phyloP scores from a whole-genome alignment of 2,797 vertebrate species.

The Trematomus bernacchii region DNA sequence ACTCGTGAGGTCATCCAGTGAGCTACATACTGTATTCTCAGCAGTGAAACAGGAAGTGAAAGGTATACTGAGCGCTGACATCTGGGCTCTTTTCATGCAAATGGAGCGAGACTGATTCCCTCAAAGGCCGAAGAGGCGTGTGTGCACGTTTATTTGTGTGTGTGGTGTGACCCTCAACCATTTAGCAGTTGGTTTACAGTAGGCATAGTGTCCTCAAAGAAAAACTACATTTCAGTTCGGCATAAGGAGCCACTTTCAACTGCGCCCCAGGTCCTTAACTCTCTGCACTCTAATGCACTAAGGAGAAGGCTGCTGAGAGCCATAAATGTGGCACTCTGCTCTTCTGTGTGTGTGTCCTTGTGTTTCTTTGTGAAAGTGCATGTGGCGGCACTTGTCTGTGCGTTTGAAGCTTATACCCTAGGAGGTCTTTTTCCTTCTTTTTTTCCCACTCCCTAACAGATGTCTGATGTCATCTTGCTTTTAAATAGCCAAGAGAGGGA shows the following conservation, averaged over 20 bases:
- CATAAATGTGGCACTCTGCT: constrained; percentile 39
- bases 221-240: constrained; percentile 49
- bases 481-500: constrained; percentile 55
- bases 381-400: constrained; percentile 38
- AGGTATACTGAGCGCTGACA: constrained; percentile 63
- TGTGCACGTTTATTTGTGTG: constrained; percentile 37
- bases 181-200: constrained; percentile 61
- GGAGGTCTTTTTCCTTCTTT: constrained; percentile 57
- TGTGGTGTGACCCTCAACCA: constrained; percentile 55
- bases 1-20: constrained; percentile 23
- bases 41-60: constrained; percentile 51
- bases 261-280: constrained; percentile 57
- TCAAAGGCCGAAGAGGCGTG: constrained; percentile 62
- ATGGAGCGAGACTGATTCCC: constrained; percentile 69
- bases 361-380: constrained; percentile 50
- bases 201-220: constrained; percentile 39
- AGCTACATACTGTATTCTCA: constrained; percentile 6
- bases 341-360: constrained; percentile 22
- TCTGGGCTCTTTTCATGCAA: constrained; percentile 82
- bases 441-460: constrained; percentile 60
- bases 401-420: constrained; percentile 52
- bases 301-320: constrained; percentile 51
- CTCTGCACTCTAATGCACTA: constrained; percentile 37
- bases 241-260: constrained; percentile 43
- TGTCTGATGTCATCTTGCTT: constrained; percentile 74